phyloP scores from a whole-genome alignment of 2,888 invertebrate genomes.

The Scaptodrosophila latifasciaeformis region DNA sequence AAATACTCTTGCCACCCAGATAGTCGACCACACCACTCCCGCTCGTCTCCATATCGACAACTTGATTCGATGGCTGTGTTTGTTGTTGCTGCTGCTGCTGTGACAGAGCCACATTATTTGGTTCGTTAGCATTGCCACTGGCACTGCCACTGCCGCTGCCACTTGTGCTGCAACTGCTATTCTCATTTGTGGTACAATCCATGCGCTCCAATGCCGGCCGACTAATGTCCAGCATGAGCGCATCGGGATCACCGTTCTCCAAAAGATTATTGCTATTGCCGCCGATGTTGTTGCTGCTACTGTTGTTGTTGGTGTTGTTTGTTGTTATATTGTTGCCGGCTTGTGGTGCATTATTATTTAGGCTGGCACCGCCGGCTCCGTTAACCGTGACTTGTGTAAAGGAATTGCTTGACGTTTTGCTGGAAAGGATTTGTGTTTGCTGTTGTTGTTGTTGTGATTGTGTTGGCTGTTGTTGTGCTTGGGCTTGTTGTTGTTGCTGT shows the following conservation, averaged over 20 bases:
- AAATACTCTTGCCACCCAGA: too few relatives aligned
- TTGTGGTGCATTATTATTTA: background rate
- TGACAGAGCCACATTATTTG: constrained; percentile 20
- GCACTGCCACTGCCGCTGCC: constrained; percentile 25
- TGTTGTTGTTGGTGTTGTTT: constrained; percentile 16
- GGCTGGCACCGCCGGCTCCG: constrained; percentile 3
- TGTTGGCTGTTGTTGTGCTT: constrained; percentile 35
- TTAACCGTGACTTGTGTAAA: too few relatives aligned
- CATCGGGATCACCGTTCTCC: constrained; percentile 41
- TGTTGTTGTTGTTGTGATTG: constrained; percentile 16
- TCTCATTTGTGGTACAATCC: constrained; percentile 21
- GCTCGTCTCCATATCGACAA: too few relatives aligned
- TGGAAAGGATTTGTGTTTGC: too few relatives aligned
- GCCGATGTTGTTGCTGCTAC: constrained; percentile 15
- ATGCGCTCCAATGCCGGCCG: constrained; percentile 18
- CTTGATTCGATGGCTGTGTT: too few relatives aligned
- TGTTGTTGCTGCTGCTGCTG: constrained; percentile 26
- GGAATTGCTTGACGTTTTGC: too few relatives aligned
- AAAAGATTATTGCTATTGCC: constrained; percentile 23
- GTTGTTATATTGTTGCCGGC: constrained; percentile 12
- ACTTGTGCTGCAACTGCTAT: constrained; percentile 23
- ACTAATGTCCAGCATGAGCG: constrained; percentile 25
- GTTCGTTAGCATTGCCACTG: constrained; percentile 33
- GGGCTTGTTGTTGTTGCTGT: constrained; percentile 35
- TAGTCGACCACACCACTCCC: too few relatives aligned